Conservation (phyloP, 1,140 invertebrate species). For the Ooceraea biroi region DNA sequence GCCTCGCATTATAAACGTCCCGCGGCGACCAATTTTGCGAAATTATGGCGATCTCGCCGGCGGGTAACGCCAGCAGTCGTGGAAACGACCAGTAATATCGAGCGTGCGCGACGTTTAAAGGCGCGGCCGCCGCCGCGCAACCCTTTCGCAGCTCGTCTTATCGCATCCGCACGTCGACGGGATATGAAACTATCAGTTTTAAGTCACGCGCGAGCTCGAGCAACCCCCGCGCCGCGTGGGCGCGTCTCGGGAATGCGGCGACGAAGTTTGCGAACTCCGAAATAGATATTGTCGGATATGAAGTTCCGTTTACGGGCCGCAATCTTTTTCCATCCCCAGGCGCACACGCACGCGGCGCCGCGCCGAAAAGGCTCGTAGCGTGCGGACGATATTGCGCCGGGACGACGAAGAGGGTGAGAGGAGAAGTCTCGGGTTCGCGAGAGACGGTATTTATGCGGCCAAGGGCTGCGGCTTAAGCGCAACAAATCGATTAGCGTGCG, state of each 20-base stretch:
- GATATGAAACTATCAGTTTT: conserved; percentile 70
- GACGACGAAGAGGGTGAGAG: neutral
- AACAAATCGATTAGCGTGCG: conserved; percentile 57
- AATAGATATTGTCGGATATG: conserved; percentile 53
- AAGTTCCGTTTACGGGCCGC: conserved; percentile 48
- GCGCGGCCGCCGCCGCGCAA: neutral
- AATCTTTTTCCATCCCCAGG: conserved; percentile 24
- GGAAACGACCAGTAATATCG: conserved; percentile 72
- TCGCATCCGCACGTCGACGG: conserved; percentile 5
- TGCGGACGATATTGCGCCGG: conserved; percentile 47
- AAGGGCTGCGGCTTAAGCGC: conserved; percentile 37
- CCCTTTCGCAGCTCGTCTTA: conserved; percentile 23
- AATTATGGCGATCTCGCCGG: conserved; percentile 69
- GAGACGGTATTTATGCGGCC: conserved; percentile 48
- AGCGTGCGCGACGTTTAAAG: conserved; percentile 63
- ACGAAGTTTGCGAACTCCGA: conserved; percentile 41
- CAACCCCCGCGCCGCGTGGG: conserved; percentile 3
- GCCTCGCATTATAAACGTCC: conserved; percentile 70
- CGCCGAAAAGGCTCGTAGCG: neutral
- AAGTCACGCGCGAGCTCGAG: neutral
- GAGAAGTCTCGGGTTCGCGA: neutral
- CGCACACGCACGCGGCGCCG: neutral
- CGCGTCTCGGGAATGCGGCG: neutral
- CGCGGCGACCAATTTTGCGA: conserved; percentile 66
- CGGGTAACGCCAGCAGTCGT: conserved; percentile 50